phyloP scores from a whole-genome alignment of 2,797 vertebrate genomes.

The Enteromius viviparus region DNA sequence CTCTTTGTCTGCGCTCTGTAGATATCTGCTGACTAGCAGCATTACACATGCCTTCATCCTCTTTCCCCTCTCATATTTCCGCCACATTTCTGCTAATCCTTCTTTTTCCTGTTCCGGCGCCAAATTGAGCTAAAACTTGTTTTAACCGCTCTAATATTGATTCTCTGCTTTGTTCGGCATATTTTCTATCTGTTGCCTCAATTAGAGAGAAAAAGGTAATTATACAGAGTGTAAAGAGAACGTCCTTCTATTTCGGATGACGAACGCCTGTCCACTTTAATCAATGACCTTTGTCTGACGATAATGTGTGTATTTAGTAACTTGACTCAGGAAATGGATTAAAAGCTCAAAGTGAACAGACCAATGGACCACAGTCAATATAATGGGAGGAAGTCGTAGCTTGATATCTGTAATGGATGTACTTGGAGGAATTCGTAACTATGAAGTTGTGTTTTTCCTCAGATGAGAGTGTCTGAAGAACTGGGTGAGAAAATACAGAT shows the following conservation, averaged over 20 bases:
- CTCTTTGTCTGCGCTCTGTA: not conserved
- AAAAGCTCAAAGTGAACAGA: slow-evolving; percentile 53
- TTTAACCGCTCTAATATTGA: slow-evolving; percentile 64
- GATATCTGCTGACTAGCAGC: slow-evolving; percentile 25
- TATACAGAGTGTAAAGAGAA: slow-evolving; percentile 61
- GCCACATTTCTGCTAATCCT: slow-evolving; percentile 21
- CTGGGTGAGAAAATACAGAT: not conserved
- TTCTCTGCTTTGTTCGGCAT: slow-evolving; percentile 53
- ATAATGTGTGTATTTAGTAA: slow-evolving; percentile 63
- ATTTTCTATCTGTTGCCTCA: slow-evolving; percentile 64
- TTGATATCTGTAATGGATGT: slow-evolving; percentile 57
- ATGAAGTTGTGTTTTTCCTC: not conserved
- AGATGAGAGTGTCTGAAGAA: not conserved
- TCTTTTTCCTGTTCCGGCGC: slow-evolving; percentile 39
- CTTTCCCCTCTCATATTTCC: slow-evolving; percentile 10
- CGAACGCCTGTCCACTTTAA: slow-evolving; percentile 57
- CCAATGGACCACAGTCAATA: slow-evolving; percentile 54
- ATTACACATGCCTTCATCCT: slow-evolving; percentile 16
- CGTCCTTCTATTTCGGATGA: slow-evolving; percentile 56
- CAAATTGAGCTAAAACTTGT: slow-evolving; percentile 60
- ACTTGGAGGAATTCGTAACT: slow-evolving; percentile 41
- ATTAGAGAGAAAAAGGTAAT: slow-evolving; percentile 67
- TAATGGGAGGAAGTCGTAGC: slow-evolving; percentile 44
- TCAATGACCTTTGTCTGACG: slow-evolving; percentile 63
- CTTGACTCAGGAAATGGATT: slow-evolving; percentile 62